Percentiles rank a stretch among this genome's conserved stretches.
Conservation (phyloP, 2,113 vertebrate genomes). For the Acinonyx jubatus region DNA sequence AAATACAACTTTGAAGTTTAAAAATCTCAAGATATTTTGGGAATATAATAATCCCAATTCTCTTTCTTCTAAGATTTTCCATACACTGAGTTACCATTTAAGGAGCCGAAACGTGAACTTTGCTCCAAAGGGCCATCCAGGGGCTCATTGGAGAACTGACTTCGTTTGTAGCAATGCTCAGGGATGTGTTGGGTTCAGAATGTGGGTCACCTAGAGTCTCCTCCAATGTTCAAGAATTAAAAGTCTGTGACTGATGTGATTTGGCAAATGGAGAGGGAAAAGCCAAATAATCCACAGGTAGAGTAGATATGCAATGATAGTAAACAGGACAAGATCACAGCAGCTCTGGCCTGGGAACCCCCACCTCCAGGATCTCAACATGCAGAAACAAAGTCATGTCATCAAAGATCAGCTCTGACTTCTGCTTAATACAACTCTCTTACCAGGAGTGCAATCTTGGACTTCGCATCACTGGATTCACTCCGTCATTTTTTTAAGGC, state of each 20-base stretch:
- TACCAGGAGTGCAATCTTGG: not conserved
- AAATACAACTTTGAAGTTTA: constrained; percentile 58
- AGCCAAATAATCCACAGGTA: constrained; percentile 2
- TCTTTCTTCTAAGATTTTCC: constrained; percentile 8
- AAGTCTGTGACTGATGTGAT: constrained; percentile 42
- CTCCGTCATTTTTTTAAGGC: not conserved
- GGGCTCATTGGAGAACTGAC: not conserved
- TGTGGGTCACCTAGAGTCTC: not conserved
- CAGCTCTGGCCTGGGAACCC: not conserved
- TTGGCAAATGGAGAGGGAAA: not conserved
- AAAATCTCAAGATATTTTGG: constrained; percentile 29
- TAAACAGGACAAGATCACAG: not conserved
- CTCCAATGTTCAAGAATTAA: constrained; percentile 8
- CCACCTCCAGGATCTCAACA: not conserved
- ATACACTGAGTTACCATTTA: not conserved
- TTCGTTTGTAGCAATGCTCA: not conserved
- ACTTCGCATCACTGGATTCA: not conserved
- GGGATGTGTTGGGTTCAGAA: constrained; percentile 5
- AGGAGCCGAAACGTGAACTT: constrained; percentile 16
- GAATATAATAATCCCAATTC: constrained; percentile 40
- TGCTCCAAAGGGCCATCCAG: not conserved
- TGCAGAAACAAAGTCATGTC: not conserved
- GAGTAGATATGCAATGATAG: not conserved
- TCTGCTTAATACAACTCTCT: not conserved
- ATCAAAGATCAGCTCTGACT: not conserved